Evolutionary conservation across 2,888 invertebrate genomes (phyloP).

Genomic region (Orthosia gothica): DNA sequence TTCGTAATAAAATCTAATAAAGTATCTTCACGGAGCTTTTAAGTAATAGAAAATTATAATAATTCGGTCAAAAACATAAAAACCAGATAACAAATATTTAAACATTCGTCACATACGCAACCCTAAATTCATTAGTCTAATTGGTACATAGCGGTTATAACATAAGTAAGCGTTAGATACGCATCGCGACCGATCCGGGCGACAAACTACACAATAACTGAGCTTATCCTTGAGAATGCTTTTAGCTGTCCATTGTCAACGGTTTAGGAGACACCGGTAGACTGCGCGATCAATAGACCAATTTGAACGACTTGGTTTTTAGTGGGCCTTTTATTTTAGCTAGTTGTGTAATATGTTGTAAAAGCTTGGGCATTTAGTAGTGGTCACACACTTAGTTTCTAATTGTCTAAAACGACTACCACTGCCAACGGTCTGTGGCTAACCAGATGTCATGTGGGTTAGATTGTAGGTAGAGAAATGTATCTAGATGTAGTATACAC

Average conservation of each 20-base stretch:
- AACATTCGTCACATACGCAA: constrained; percentile 56
- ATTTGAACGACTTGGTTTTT: constrained; percentile 46
- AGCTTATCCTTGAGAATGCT: constrained; percentile 84
- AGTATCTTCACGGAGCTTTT: too few species aligned
- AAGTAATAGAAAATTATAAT: not conserved
- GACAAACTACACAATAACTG: constrained; percentile 83
- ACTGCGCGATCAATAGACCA: constrained; percentile 49
- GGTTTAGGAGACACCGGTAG: constrained; percentile 56
- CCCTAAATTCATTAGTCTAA: constrained; percentile 85
- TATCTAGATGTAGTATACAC: not conserved
- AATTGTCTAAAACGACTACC: too few species aligned
- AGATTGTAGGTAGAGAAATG: not conserved
- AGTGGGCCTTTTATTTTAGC: constrained; percentile 32
- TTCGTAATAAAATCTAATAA: too few species aligned
- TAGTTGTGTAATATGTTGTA: constrained; percentile 36
- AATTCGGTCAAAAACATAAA: not conserved
- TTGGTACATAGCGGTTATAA: constrained; percentile 83
- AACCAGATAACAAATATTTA: not conserved
- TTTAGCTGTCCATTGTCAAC: constrained; percentile 77
- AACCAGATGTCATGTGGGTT: not conserved
- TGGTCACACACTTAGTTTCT: not conserved
- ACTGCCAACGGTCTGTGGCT: too few species aligned
- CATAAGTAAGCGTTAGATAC: constrained; percentile 80
- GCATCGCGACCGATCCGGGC: constrained; percentile 77
- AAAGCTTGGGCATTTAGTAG: not conserved